A percentile compares a stretch with the other conserved stretches of the same genome.
phyloP scores from a whole-genome alignment of 2,888 invertebrate genomes.

The Polylopha cassiicola region DNA sequence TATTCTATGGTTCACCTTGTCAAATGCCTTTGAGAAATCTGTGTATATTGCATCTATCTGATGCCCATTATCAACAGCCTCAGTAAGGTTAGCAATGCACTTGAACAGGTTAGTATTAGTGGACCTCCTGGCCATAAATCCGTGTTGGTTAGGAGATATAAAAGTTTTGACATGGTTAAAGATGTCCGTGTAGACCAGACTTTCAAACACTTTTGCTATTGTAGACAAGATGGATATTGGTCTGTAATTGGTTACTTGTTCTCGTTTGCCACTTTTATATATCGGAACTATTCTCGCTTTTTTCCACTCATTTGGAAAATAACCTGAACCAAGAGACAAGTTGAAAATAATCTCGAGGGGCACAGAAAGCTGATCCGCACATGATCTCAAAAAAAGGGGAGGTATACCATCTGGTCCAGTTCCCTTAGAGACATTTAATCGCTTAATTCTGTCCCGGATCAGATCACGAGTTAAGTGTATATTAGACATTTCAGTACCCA shows the following conservation, averaged over 20 bases:
- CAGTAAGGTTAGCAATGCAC: background rate
- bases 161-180: background rate
- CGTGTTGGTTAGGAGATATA: background rate
- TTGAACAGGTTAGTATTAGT: background rate
- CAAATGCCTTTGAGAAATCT: slow-evolving; percentile 17
- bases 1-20: slow-evolving; percentile 4
- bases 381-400: background rate
- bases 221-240: background rate
- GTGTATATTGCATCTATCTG: slow-evolving; percentile 17
- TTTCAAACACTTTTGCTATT: background rate
- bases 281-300: background rate
- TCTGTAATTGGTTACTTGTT: background rate
- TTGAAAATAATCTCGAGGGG: background rate
- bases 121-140: background rate
- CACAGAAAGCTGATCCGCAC: background rate
- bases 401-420: background rate
- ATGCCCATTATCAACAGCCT: slow-evolving; percentile 1
- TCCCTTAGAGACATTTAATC: background rate
- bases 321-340: background rate
- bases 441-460: background rate
- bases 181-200: background rate
- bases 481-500: no score
- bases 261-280: background rate
- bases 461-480: no score
- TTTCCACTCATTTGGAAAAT: background rate